phyloP scores from a whole-genome alignment of 2,797 vertebrate species.

The Rhinophrynus dorsalis region DNA sequence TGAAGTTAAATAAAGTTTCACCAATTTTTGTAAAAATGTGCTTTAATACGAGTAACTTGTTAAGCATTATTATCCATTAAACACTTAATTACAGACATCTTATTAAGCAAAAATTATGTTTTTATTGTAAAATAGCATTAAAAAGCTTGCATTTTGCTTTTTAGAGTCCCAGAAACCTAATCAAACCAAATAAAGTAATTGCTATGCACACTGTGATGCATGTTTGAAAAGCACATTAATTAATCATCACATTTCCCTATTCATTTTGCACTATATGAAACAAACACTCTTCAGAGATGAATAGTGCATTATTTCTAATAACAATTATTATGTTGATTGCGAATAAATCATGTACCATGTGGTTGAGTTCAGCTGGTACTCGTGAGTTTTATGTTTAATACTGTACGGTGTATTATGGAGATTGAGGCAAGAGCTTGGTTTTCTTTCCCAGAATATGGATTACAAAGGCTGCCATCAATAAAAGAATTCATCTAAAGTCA shows the following conservation, averaged over 20 bases:
- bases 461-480: not conserved
- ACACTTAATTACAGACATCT: too few relatives aligned
- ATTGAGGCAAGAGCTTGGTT: not conserved
- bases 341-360: constrained; percentile 14
- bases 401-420: not conserved
- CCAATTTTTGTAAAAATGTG: too few relatives aligned
- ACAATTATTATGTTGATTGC: constrained; percentile 12
- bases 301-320: constrained; percentile 3
- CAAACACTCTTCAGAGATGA: not conserved
- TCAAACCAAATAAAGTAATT: not conserved
- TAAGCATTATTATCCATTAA: too few relatives aligned
- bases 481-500: constrained; percentile 5
- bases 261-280: not conserved
- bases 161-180: too few relatives aligned
- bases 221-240: not conserved
- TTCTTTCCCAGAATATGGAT: not conserved
- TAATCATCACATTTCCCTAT: not conserved
- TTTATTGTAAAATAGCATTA: too few relatives aligned
- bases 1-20: too few relatives aligned
- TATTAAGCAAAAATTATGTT: too few relatives aligned
- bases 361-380: not conserved
- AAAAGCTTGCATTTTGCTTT: too few relatives aligned
- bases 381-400: constrained; percentile 2
- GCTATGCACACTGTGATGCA: not conserved
- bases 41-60: too few relatives aligned